Conservation (phyloP, 2,888 invertebrate genomes). For the Entomobrya multifasciata region DNA sequence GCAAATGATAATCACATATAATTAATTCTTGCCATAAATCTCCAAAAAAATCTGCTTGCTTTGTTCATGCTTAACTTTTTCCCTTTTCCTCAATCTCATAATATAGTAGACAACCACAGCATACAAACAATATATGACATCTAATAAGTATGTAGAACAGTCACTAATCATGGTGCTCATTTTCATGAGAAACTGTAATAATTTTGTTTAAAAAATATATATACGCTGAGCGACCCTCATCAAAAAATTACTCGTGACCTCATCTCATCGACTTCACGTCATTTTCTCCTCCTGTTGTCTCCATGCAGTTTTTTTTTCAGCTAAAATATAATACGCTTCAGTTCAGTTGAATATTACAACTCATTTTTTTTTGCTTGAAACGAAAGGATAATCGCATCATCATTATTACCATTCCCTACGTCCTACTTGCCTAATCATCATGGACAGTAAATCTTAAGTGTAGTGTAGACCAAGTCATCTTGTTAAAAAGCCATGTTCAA, state of each 20-base stretch:
- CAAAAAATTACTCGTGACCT: conserved; percentile 29
- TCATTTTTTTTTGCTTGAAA: background rate
- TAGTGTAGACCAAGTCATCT: background rate
- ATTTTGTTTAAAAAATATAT: background rate
- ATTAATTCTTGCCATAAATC: conserved; percentile 43
- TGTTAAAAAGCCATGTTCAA: conserved; percentile 19
- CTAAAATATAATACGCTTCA: no score
- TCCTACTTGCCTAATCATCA: background rate
- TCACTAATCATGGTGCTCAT: background rate
- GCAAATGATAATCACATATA: conserved; percentile 6
- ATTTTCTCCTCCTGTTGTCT: background rate
- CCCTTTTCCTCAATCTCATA: background rate
- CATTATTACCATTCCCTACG: background rate
- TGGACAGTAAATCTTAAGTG: conserved; percentile 12
- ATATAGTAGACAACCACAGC: no score
- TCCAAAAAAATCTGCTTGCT: no score
- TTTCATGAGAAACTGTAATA: conserved; percentile 23
- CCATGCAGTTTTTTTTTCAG: background rate
- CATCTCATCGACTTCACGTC: background rate
- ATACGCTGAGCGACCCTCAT: background rate
- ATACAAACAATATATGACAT: background rate
- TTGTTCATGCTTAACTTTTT: no score
- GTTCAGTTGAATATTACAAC: no score
- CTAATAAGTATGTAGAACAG: no score
- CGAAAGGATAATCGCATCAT: conserved; percentile 14